phyloP scores from a whole-genome alignment of 2,888 invertebrate genomes.

The Acanthosoma haemorrhoidale region DNA sequence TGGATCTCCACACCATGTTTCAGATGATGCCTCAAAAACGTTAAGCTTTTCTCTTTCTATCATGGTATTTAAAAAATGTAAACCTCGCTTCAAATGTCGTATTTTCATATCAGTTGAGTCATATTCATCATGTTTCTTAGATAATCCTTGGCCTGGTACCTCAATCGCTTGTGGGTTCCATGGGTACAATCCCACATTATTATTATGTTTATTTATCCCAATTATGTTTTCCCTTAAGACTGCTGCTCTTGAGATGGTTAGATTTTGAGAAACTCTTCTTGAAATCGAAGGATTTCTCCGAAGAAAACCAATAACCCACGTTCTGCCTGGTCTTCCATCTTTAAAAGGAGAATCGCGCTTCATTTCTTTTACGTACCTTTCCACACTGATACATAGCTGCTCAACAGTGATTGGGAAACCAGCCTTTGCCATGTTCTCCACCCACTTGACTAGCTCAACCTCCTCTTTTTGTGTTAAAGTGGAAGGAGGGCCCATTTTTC shows the following conservation, averaged over 20 bases:
- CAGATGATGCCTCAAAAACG: no score
- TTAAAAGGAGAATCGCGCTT: constrained; percentile 35
- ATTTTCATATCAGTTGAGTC: no score
- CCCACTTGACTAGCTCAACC: constrained; percentile 29
- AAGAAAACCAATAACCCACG: constrained; percentile 36
- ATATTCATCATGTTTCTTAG: no score
- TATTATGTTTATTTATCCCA: constrained; percentile 38
- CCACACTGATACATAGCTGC: constrained; percentile 37
- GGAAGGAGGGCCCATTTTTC: constrained; percentile 26
- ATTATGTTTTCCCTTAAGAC: constrained; percentile 33
- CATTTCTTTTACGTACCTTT: constrained; percentile 32
- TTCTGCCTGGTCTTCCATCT: constrained; percentile 36
- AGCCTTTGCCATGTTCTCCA: constrained; percentile 19
- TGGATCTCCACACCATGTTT: no score
- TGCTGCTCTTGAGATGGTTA: constrained; percentile 33
- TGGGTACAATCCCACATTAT: constrained; percentile 36
- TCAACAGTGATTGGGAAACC: constrained; percentile 33
- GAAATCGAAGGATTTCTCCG: constrained; percentile 36
- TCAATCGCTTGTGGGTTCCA: constrained; percentile 36
- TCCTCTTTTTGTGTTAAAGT: constrained; percentile 31
- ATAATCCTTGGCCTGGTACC: no score
- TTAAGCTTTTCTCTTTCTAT: no score
- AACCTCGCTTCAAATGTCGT: no score
- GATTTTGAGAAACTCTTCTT: constrained; percentile 35
- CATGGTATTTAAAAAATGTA: no score